phyloP scores from a whole-genome alignment of 2,888 invertebrate genomes.

The Torymus tubicola region DNA sequence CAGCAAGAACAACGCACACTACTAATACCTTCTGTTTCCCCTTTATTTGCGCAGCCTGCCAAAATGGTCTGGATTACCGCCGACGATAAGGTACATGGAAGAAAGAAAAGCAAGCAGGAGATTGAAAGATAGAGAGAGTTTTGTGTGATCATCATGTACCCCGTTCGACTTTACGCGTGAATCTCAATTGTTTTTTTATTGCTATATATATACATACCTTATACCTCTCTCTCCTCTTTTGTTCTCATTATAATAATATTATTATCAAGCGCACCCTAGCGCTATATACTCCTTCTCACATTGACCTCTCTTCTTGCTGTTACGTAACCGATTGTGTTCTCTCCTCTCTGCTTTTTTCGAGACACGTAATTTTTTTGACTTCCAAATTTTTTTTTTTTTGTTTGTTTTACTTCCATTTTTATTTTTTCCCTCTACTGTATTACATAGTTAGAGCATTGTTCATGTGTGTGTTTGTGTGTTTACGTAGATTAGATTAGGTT shows the following conservation, averaged over 20 bases:
- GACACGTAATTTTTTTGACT: constrained; percentile 19
- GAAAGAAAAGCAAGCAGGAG: not conserved
- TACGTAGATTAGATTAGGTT: not conserved
- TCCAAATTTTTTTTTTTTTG: too few relatives aligned
- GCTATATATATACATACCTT: too few relatives aligned
- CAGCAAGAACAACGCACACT: constrained; percentile 34
- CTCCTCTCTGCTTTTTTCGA: constrained; percentile 15
- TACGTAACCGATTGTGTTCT: constrained; percentile 37
- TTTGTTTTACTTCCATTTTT: too few relatives aligned
- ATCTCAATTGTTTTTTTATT: too few relatives aligned
- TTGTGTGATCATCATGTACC: too few relatives aligned
- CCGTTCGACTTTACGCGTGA: too few relatives aligned
- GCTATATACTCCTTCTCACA: constrained; percentile 28
- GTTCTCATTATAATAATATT: constrained; percentile 33
- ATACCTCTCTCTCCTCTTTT: constrained; percentile 27
- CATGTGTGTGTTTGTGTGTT: not conserved
- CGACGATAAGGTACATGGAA: constrained; percentile 73
- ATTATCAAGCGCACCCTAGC: constrained; percentile 16
- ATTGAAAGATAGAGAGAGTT: too few relatives aligned
- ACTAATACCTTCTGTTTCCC: constrained; percentile 72
- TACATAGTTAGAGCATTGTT: constrained; percentile 1
- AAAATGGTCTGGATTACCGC: constrained; percentile 75
- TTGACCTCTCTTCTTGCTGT: constrained; percentile 12
- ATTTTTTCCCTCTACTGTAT: too few relatives aligned
- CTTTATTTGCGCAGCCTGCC: constrained; percentile 75